Conservation (phyloP, 2,888 invertebrate genomes). For the Lepidonotus clava region DNA sequence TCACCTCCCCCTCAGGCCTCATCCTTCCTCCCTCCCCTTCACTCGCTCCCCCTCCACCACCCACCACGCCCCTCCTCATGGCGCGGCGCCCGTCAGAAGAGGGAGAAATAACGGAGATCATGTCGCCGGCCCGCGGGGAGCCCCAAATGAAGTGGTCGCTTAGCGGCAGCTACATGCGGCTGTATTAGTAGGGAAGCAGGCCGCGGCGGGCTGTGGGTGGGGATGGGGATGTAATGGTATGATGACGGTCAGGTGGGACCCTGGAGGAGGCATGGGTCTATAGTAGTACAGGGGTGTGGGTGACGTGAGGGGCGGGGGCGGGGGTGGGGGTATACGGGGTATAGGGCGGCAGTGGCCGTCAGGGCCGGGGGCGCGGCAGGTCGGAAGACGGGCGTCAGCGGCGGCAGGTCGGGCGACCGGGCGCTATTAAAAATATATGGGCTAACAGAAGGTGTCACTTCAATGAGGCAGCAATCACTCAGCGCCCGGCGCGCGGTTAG, state of each 20-base stretch:
- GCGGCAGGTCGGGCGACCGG: not conserved
- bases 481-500: constrained; percentile 14
- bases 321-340: not conserved
- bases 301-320: not conserved
- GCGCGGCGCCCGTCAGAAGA: not conserved
- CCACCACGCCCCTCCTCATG: not conserved
- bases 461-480: constrained; percentile 50
- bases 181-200: not conserved
- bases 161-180: not conserved
- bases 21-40: not conserved
- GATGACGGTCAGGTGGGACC: too few relatives aligned
- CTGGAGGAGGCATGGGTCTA: too few relatives aligned
- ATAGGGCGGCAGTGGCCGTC: not conserved
- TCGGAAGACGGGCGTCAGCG: not conserved
- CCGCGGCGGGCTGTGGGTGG: not conserved
- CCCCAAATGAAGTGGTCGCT: constrained; percentile 3
- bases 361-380: not conserved
- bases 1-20: not conserved
- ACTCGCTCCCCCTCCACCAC: too few relatives aligned
- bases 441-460: constrained; percentile 52
- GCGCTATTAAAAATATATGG: constrained; percentile 52
- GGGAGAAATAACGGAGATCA: not conserved
- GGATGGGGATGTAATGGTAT: not conserved
- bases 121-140: not conserved
- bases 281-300: too few relatives aligned